Conservation (phyloP, 1,140 invertebrate genomes). For the Drosophila tropicalis region DNA sequence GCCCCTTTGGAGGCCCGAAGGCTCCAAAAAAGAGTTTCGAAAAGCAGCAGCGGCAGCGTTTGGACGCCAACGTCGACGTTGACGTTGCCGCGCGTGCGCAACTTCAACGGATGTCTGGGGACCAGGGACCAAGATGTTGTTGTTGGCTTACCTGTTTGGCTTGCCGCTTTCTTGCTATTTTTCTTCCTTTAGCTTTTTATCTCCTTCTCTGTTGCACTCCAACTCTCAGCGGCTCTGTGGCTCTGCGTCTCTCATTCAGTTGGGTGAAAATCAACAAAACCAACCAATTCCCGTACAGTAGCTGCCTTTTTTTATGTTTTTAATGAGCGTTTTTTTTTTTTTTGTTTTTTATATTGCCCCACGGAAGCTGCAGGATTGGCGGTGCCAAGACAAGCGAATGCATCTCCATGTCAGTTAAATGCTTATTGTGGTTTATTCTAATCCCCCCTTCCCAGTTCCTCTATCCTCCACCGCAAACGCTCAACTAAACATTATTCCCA, state of each 20-base stretch:
- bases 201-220: constrained; percentile 11
- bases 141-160: constrained; percentile 71
- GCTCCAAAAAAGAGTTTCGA: constrained; percentile 41
- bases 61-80: constrained; percentile 25
- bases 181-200: constrained; percentile 39
- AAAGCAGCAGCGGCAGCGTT: constrained; percentile 30
- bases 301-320: constrained; percentile 74
- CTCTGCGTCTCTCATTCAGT: constrained; percentile 7
- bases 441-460: constrained; percentile 12
- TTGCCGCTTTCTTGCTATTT: constrained; percentile 63
- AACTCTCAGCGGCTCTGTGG: background rate
- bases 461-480: background rate
- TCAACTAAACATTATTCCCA: too few relatives aligned
- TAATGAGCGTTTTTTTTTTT: constrained; percentile 59
- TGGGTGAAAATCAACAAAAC: constrained; percentile 70
- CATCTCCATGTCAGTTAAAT: constrained; percentile 49
- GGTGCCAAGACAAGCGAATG: constrained; percentile 26
- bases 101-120: constrained; percentile 65
- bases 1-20: constrained; percentile 36
- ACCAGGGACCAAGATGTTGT: constrained; percentile 38
- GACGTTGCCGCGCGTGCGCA: constrained; percentile 67
- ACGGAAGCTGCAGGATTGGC: constrained; percentile 28
- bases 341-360: constrained; percentile 60
- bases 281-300: constrained; percentile 78
- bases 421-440: constrained; percentile 43